phyloP scores from a whole-genome alignment of 2,797 vertebrate species.

The Esox lucius region DNA sequence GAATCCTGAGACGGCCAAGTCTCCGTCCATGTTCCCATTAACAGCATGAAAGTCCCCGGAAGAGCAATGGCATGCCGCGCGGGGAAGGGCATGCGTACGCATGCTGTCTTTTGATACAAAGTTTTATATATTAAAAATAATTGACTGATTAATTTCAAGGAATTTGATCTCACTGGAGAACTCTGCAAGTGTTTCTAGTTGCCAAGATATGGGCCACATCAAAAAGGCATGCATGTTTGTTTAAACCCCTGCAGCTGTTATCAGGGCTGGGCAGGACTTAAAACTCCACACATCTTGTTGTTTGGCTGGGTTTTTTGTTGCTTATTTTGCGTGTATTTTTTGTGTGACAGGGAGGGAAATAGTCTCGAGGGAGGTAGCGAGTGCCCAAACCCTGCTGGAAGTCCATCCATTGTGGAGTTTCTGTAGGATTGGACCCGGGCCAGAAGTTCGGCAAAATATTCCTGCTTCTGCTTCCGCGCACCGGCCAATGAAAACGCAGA shows the following conservation, averaged over 20 bases:
- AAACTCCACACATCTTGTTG: constrained; percentile 72
- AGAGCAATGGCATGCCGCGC: constrained; percentile 45
- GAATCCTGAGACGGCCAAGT: constrained; percentile 43
- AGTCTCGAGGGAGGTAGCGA: constrained; percentile 12
- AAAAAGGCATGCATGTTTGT: constrained; percentile 75
- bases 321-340: constrained; percentile 34
- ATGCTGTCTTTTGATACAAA: constrained; percentile 52
- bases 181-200: constrained; percentile 71
- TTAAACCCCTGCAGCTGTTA: constrained; percentile 75
- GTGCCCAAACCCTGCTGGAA: constrained; percentile 61
- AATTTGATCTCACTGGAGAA: constrained; percentile 72
- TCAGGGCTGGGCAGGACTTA: constrained; percentile 78
- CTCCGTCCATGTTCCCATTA: constrained; percentile 62
- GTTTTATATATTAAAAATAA: constrained; percentile 53
- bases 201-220: constrained; percentile 75
- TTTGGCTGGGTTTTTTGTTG: constrained; percentile 57
- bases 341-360: constrained; percentile 18
- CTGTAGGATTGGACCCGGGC: constrained; percentile 63
- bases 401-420: constrained; percentile 45
- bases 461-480: constrained; percentile 58
- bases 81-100: constrained; percentile 48
- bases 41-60: constrained; percentile 57
- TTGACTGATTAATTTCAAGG: constrained; percentile 67
- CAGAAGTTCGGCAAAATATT: constrained; percentile 68
- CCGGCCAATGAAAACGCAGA: constrained; percentile 60